A percentile compares a stretch with the other conserved stretches of the same genome.
phyloP scores from a whole-genome alignment of 2,888 invertebrate genomes.

The Stenchaetothrips biformis region DNA sequence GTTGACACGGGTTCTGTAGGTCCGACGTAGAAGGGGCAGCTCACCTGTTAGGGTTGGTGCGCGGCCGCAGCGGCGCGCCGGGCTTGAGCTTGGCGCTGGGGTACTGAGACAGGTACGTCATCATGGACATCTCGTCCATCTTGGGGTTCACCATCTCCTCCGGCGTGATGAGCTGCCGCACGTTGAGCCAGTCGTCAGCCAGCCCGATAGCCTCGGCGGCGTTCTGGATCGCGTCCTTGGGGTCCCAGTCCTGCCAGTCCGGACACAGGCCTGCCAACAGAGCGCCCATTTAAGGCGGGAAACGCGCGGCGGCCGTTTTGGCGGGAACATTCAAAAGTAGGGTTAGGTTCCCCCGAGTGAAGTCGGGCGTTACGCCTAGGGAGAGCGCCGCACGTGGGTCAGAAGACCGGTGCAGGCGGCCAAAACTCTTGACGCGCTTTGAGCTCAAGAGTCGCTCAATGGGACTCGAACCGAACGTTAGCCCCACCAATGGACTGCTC shows the following conservation, averaged over 20 bases:
- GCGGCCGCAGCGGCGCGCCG: conserved; percentile 72
- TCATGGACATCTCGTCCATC: conserved; percentile 88
- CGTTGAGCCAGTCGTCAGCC: conserved; percentile 83
- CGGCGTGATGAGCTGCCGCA: conserved; percentile 79
- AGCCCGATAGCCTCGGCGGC: conserved; percentile 88
- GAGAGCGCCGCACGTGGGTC: too few species aligned
- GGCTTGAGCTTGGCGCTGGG: conserved; percentile 78
- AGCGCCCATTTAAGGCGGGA: too few species aligned
- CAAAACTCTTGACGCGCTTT: too few species aligned
- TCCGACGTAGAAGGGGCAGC: conserved; percentile 35
- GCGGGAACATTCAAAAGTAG: background rate
- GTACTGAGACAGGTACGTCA: conserved; percentile 90
- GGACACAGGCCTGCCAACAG: conserved; percentile 61
- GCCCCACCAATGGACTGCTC: too few species aligned
- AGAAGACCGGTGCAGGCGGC: too few species aligned
- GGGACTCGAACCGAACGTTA: too few species aligned
- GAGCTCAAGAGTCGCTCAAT: too few species aligned
- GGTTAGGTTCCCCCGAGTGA: background rate
- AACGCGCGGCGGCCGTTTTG: conserved; percentile 16
- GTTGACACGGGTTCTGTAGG: background rate
- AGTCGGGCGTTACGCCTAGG: too few species aligned
- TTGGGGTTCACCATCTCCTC: conserved; percentile 88
- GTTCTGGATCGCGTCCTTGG: conserved; percentile 74
- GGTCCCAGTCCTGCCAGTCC: conserved; percentile 84
- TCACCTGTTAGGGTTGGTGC: conserved; percentile 72